Conservation (phyloP, 2,888 invertebrate species). For the Rambutsinella grinnellia region DNA sequence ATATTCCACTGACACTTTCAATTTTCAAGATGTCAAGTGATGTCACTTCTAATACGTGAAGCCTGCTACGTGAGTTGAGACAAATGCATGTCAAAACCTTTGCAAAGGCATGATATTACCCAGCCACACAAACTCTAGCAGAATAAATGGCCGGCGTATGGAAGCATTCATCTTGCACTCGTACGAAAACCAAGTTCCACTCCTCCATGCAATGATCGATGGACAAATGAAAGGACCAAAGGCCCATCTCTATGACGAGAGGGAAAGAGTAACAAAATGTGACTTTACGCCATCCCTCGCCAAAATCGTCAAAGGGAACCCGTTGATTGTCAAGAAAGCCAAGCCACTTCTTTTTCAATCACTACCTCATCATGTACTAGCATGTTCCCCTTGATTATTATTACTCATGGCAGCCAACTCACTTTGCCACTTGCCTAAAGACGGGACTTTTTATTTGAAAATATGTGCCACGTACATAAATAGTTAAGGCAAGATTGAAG, state of each 20-base stretch:
- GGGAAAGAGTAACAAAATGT: no score
- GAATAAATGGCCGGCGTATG: background rate
- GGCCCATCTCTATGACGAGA: background rate
- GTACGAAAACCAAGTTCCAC: slow-evolving; percentile 17
- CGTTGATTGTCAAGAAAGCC: background rate
- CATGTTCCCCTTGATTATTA: background rate
- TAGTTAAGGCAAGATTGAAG: no score
- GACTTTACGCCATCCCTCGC: background rate
- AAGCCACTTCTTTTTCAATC: background rate
- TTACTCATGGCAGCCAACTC: background rate
- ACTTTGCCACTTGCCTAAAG: no score
- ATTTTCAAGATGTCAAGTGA: slow-evolving; percentile 65
- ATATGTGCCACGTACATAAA: no score
- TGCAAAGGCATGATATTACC: slow-evolving; percentile 30
- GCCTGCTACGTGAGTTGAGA: slow-evolving; percentile 44
- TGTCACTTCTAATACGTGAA: slow-evolving; percentile 58
- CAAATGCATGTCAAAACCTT: slow-evolving; percentile 50
- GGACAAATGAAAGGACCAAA: slow-evolving; percentile 41
- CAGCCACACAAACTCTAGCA: background rate
- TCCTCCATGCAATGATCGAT: slow-evolving; percentile 32
- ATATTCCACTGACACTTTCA: slow-evolving; percentile 64
- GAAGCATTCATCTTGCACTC: background rate
- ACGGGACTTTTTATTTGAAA: no score
- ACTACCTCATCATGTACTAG: background rate
- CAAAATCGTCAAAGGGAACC: background rate